Conservation (phyloP, 1,140 invertebrate species). For the Rhopalosiphum maidis region DNA sequence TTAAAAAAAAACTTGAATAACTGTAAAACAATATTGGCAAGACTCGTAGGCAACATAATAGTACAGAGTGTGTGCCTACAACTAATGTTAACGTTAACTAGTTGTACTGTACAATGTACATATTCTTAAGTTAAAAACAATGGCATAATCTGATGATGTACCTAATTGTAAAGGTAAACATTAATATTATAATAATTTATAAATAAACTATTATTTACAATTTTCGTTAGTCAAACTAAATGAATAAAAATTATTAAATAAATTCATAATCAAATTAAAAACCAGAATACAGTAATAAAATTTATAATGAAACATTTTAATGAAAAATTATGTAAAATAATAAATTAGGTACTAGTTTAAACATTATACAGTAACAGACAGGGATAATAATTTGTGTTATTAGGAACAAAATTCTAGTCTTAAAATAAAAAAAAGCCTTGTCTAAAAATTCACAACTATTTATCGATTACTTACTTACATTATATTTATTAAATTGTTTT, state of each 20-base stretch:
- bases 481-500: no score
- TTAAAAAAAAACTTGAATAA: not conserved
- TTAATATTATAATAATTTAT: not conserved
- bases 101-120: not conserved
- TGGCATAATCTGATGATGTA: not conserved
- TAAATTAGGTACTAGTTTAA: no score
- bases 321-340: no score
- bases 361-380: no score
- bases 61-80: not conserved
- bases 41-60: not conserved
- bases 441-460: no score
- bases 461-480: no score
- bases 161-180: no score
- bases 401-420: no score
- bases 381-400: no score
- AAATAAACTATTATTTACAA: not conserved
- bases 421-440: no score
- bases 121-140: not conserved
- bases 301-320: no score
- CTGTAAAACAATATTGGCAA: constrained; percentile 8
- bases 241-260: not conserved
- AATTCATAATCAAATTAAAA: not conserved
- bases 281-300: not conserved
- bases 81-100: not conserved
- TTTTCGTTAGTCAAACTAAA: not conserved